A percentile compares a stretch with the other conserved stretches of the same genome.
Conservation (phyloP, 2,113 vertebrate species). For the Entelurus aequoreus region DNA sequence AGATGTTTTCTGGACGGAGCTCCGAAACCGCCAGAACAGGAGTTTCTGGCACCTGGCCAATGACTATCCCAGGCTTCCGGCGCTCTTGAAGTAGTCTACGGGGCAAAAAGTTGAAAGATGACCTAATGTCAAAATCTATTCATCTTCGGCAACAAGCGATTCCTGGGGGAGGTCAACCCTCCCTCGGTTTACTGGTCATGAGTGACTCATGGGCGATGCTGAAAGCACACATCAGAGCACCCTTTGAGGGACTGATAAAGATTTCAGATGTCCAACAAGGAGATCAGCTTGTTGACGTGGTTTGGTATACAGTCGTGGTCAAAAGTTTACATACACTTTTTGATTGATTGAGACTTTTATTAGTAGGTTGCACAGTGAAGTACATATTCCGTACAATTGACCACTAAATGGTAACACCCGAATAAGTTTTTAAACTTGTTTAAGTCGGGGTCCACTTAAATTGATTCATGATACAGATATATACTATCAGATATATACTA, state of each 20-base stretch:
- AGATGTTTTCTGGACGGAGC: conserved; percentile 30
- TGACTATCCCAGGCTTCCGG: conserved; percentile 64
- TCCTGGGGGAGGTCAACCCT: conserved; percentile 44
- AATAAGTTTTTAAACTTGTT: too few species aligned
- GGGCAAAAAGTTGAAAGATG: conserved; percentile 34
- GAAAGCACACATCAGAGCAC: conserved; percentile 28
- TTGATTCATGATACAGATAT: too few species aligned
- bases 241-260: conserved; percentile 55
- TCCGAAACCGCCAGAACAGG: conserved; percentile 49
- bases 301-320: conserved; percentile 11
- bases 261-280: conserved; percentile 62
- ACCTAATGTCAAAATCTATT: conserved; percentile 59
- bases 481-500: too few species aligned
- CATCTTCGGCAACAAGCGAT: conserved; percentile 59
- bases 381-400: too few species aligned
- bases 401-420: too few species aligned
- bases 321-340: too few species aligned
- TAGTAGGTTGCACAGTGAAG: too few species aligned
- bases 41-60: conserved; percentile 51
- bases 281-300: conserved; percentile 34
- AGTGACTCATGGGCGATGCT: conserved; percentile 41
- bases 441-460: too few species aligned
- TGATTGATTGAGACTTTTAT: too few species aligned
- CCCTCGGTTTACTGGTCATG: conserved; percentile 51
- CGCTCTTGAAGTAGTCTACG: conserved; percentile 37